Evolutionary conservation across 1,140 invertebrate genomes (phyloP).

Genomic region (Stegodyphus dumicola): DNA sequence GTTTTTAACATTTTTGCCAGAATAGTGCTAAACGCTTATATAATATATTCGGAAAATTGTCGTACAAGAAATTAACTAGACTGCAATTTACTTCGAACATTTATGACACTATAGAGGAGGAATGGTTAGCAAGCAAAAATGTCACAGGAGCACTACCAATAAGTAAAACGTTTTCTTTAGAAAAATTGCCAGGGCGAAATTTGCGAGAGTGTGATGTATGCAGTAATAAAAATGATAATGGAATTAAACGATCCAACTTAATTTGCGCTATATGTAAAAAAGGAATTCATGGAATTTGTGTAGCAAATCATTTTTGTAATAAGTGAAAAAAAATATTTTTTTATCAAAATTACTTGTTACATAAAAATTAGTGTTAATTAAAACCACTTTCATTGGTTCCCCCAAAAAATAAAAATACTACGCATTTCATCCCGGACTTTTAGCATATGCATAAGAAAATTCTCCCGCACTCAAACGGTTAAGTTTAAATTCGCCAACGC

Average conservation of each 20-base stretch:
- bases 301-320: constrained; percentile 18
- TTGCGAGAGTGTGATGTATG: constrained; percentile 16
- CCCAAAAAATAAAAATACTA: too few relatives aligned
- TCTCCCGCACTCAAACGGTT: too few relatives aligned
- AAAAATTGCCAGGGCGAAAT: constrained; percentile 12
- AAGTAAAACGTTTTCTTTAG: constrained; percentile 17
- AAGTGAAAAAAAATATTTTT: constrained; percentile 2
- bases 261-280: constrained; percentile 21
- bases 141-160: constrained; percentile 11
- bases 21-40: constrained; percentile 17
- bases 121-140: constrained; percentile 21
- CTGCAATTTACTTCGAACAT: constrained; percentile 15
- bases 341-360: constrained; percentile 2
- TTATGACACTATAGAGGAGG: constrained; percentile 13
- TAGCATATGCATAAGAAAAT: too few relatives aligned
- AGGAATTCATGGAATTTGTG: constrained; percentile 18
- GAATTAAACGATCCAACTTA: constrained; percentile 15
- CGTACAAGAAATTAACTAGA: constrained; percentile 17
- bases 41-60: constrained; percentile 18
- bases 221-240: constrained; percentile 4
- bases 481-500: too few relatives aligned
- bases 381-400: too few relatives aligned
- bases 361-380: background rate
- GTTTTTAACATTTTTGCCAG: constrained; percentile 18
- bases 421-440: too few relatives aligned